Evolutionary conservation across 2,113 vertebrate species (phyloP), one percentile per base, ranked within the genome.

Genomic region (Petrocephalus microphthalmus): DNA sequence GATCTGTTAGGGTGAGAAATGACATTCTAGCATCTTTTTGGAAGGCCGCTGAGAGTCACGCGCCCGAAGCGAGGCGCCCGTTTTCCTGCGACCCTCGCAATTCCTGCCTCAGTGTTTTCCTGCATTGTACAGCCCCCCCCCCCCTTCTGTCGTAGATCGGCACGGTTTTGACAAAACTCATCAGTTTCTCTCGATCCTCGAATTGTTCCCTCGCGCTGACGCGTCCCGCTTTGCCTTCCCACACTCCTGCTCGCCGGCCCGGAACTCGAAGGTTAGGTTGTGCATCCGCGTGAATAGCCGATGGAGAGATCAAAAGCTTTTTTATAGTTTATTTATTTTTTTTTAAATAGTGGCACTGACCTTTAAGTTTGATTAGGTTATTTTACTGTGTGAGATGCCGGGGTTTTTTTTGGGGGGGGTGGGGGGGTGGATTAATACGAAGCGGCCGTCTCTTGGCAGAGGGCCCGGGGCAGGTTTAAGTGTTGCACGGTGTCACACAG

Each of bases 1-100:
- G 22, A 25, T 53, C 87, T 89, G 88, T 54, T 84, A 88, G 64
- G 56, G 33, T 90, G 88, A 88, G 82, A 89, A 88, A 90, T 91
- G 52, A 89, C 82, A 74, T 53, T 54, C 20, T 19, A 22, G 22
- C 49, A 67, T 84, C 15, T 67, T 25, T 8, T 54, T 25, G n/a
- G 53, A 60, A 71, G 47, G 64, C 54, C 17, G 33, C 10, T 52
- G 10, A 52, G 33, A 52, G 51, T 57, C 25, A 42, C 45, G 15
- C 7, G 2, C 56, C 83, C 11, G 37, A 49, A 53, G 5, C 13
- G 81, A 84, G 25, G 8, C 47, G 15, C 42, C 47, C 11, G 45
- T 5, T 47, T 25, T 51, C 5, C 49, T 8, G 10, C 13, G 3
- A 33, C 22, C 20, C 19, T 49, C 22, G 6, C 22, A 15, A 37